Conservation (phyloP, 2,888 invertebrate genomes). For the Bombylius discolor region DNA sequence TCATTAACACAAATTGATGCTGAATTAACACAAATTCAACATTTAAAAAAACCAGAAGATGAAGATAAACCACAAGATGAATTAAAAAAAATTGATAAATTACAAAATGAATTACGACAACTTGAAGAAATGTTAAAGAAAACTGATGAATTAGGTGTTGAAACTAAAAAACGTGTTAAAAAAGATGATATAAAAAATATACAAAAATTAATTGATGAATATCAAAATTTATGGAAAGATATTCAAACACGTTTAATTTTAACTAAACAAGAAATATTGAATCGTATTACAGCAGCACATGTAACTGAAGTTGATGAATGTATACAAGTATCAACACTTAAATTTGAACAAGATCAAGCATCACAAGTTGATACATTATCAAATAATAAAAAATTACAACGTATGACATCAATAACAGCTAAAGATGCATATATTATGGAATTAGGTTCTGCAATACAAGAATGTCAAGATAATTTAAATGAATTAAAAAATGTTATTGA, state of each 20-base stretch:
- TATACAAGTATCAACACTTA: constrained; percentile 59
- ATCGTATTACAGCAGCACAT: constrained; percentile 21
- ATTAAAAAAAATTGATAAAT: constrained; percentile 28
- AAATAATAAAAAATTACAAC: constrained; percentile 36
- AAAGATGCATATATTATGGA: constrained; percentile 73
- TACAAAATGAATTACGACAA: constrained; percentile 45
- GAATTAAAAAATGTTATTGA: constrained; percentile 49
- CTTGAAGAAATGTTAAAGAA: constrained; percentile 41
- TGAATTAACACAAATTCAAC: constrained; percentile 54
- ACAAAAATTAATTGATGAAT: constrained; percentile 50
- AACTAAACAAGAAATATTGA: constrained; percentile 35
- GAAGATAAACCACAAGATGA: constrained; percentile 21
- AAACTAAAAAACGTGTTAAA: constrained; percentile 45
- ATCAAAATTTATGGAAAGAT: constrained; percentile 49
- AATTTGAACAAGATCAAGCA: constrained; percentile 61
- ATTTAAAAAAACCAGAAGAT: constrained; percentile 39
- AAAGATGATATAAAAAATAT: constrained; percentile 43
- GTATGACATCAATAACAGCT: constrained; percentile 59
- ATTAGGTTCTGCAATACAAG: constrained; percentile 56
- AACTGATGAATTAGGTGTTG: constrained; percentile 43
- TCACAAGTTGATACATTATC: constrained; percentile 73
- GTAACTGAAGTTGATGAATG: constrained; percentile 43
- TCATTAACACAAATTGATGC: constrained; percentile 59
- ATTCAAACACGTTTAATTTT: constrained; percentile 41
- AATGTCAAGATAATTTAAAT: constrained; percentile 54